These are phyloP conservation scores for Hydroisotoma schaefferi DNA, from an alignment of 2,888 invertebrate genomes.

Conservation along the genomic window DNA sequence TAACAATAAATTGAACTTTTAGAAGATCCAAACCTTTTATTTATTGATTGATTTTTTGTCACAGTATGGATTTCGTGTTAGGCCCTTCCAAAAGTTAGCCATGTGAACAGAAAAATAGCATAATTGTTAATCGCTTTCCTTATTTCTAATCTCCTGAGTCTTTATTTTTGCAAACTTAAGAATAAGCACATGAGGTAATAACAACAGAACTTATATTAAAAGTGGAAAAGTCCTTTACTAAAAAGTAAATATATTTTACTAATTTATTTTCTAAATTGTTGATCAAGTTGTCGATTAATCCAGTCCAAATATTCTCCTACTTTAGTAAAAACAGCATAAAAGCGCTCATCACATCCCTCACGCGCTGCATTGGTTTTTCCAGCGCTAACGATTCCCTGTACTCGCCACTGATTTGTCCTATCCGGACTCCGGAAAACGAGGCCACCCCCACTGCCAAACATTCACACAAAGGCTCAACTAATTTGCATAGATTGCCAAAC, in stretches of 20 bases:
- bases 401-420: slow-evolving; percentile 24
- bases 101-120: neutral
- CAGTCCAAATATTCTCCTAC: slow-evolving; percentile 48
- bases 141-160: neutral
- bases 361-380: slow-evolving; percentile 49
- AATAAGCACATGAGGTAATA: no score
- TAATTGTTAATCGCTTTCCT: neutral
- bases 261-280: neutral
- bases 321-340: slow-evolving; percentile 56
- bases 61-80: no score
- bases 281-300: slow-evolving; percentile 26
- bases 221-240: no score
- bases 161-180: no score
- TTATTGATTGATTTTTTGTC: no score
- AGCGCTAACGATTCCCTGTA: slow-evolving; percentile 50
- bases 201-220: no score
- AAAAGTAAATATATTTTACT: no score
- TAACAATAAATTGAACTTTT: no score
- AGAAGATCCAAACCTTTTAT: no score
- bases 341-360: slow-evolving; percentile 53
- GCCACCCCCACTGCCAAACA: slow-evolving; percentile 19
- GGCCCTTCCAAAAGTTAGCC: neutral
- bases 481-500: no score
- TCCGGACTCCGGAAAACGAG: slow-evolving; percentile 14
- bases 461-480: no score